Base-by-base conservation (phyloP, 2,113 vertebrate genomes). In the Agapornis roseicollis region DNA sequence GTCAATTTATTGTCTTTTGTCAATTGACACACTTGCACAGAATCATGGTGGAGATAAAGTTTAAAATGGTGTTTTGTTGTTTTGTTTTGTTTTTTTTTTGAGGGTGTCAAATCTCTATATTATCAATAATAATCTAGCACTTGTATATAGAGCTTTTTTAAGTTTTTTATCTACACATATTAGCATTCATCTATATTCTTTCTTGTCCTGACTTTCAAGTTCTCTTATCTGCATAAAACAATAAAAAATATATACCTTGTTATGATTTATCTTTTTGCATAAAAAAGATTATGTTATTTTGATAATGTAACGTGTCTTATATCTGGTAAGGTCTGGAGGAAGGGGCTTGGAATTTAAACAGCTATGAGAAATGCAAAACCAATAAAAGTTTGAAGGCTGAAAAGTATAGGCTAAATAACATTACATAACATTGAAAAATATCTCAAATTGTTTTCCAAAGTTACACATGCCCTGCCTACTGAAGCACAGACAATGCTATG, bases 161-260 rank as follows among this genome's bases (percentile, higher is more conserved):
- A 2, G 24, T 56, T 61, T 60, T 39, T 53, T 39, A 68, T 41
- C 13, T 53, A 69, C 1, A 4, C 1, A 11, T 63, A 42, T 20
- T 60, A 42, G 24, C 2, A 0, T 60, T 72, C 5, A 29, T 35
- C 3, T 10, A 1, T 37, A 20, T 37, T 81, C 10, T 58, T 8
- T 25, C 5, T 69, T 85, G 25, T 76, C 80, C 17, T 76, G 37
- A 41, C 11, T 37, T 69, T 56, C 11, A 73, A 66, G 8, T 46
- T 6, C 44, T 72, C 31, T 44, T 9, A 74, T 91, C 6, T 66
- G 7, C 5, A 65, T 64, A 52, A 60, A 73, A 70, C 46, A 4
- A 35, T 22, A 27, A n/a, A 63, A 81, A 15, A 61, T 23, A 47
- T 8, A 5, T 15, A 29, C 3, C 3, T 60, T 80, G 27, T 17